Base-by-base conservation (phyloP, 1,140 invertebrate species). In the Cherax quadricarinatus region DNA sequence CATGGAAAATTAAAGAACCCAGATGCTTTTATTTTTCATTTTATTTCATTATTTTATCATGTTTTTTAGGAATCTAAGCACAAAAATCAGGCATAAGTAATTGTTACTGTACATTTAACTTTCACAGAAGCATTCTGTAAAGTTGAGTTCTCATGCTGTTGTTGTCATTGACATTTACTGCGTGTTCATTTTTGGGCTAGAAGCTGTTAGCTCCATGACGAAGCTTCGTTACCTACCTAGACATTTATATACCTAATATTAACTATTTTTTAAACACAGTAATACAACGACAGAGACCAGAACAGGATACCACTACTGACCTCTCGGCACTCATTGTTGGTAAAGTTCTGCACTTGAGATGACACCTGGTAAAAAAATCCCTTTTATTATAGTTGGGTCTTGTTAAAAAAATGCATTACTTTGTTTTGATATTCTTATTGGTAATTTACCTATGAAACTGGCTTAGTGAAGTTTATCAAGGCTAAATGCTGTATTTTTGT, bases 401-500 rank as follows among this genome's bases (percentile, higher is more conserved):
- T 60, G 70, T 75, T 30, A 75, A n/a, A 75, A 75, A 75, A 30
- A 21, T 30, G 18, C 21, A 75, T 75, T 24, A 75, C 18, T 75
- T 30, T 30, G 24, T 21, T 75, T 75, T 83, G 81, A 83, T 60
- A 83, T 60, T 57, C 21, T 83, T 57, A 24, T 60, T 70, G 70
- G 41, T 21, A 66, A 86, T 86, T 73, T 48, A 62, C 14, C 49
- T 86, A 21, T 86, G 66, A 70, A 75, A 21, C 70, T 73, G 24
- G 9, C 57, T 57, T 83, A 51, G 21, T 51, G 41, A 83, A 86
- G 49, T 73, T 70, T 53, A 41, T 73, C n/a, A 86, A 73, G 85
- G 48, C 21, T 48, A 73, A 48, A 51, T 86, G 51, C 70, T 86
- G 62, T 73, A 86, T 73, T 86, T 70, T 73, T 73, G 70, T 48